These are phyloP conservation scores for Didymodactylos carnosus DNA, from an alignment of 2,888 invertebrate genomes.

Conservation along the genomic window DNA sequence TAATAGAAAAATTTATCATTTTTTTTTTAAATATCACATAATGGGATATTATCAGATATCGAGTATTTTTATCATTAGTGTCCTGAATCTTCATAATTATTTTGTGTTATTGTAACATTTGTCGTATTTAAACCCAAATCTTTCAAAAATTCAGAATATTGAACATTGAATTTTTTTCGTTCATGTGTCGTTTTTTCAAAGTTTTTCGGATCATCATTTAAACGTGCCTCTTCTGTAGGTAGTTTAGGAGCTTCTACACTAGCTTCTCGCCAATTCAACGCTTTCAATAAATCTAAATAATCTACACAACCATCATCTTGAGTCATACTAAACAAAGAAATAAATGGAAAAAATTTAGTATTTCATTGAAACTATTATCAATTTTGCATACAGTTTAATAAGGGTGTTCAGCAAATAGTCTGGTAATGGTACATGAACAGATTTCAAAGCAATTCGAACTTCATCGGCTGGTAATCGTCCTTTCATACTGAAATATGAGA, in stretches of 20 bases:
- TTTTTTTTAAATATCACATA: no score
- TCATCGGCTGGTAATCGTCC: neutral
- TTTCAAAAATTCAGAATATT: neutral
- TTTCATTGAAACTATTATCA: neutral
- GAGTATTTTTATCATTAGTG: no score
- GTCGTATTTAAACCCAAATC: neutral
- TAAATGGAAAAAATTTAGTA: neutral
- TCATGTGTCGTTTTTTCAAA: constrained; percentile 7
- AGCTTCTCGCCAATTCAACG: constrained; percentile 11
- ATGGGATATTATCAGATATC: no score
- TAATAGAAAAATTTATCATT: no score
- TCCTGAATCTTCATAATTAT: no score
- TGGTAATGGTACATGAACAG: neutral
- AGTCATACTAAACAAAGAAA: constrained; percentile 1
- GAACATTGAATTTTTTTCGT: constrained; percentile 9
- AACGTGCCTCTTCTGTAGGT: neutral
- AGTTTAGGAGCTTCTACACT: neutral
- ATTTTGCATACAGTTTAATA: neutral
- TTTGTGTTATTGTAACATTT: no score
- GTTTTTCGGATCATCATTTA: neutral
- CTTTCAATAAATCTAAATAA: neutral
- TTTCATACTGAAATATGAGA: neutral
- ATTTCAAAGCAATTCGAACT: constrained; percentile 1
- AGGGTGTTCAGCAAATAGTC: constrained; percentile 11
- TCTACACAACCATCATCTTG: constrained; percentile 1